A percentile compares a stretch with the other conserved stretches of the same genome.
These are phyloP conservation scores for Diadromus collaris DNA, from an alignment of 2,888 invertebrate species.

Conservation along the genomic window DNA sequence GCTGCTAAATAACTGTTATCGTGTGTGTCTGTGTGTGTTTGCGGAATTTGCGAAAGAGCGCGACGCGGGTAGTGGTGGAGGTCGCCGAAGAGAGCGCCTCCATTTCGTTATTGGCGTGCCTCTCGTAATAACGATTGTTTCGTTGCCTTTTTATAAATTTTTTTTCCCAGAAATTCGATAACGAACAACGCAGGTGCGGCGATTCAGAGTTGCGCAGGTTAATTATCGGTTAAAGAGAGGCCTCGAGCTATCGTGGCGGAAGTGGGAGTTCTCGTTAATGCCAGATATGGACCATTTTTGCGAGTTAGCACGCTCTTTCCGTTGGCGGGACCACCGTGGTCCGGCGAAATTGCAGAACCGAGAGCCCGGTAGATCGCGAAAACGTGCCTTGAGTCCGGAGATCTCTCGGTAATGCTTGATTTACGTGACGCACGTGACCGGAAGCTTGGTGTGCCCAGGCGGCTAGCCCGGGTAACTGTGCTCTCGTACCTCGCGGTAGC, in stretches of 20 bases:
- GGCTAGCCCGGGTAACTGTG: background rate
- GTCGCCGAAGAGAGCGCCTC: conserved; percentile 5
- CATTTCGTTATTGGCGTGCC: background rate
- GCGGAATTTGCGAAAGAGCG: conserved; percentile 28
- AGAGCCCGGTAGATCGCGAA: conserved; percentile 13
- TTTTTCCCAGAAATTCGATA: conserved; percentile 15
- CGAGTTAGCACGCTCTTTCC: background rate
- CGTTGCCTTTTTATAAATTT: conserved; percentile 49
- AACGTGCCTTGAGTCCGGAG: conserved; percentile 50
- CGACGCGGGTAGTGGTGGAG: conserved; percentile 5
- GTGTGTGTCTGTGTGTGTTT: background rate
- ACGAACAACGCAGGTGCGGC: conserved; percentile 40
- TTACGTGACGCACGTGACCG: conserved; percentile 51
- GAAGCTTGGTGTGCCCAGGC: conserved; percentile 40
- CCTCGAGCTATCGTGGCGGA: background rate
- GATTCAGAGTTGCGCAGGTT: conserved; percentile 3
- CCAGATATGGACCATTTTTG: conserved; percentile 8
- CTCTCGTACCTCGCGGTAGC: background rate
- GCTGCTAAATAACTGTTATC: conserved; percentile 17
- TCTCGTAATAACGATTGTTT: conserved; percentile 39
- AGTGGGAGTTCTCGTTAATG: background rate
- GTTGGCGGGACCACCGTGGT: background rate
- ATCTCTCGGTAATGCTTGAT: conserved; percentile 48
- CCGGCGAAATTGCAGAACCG: conserved; percentile 21
- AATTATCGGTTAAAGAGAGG: conserved; percentile 8